Evolutionary conservation across 2,888 invertebrate genomes (phyloP).

Genomic region (Reticulitermes lucifugus): DNA sequence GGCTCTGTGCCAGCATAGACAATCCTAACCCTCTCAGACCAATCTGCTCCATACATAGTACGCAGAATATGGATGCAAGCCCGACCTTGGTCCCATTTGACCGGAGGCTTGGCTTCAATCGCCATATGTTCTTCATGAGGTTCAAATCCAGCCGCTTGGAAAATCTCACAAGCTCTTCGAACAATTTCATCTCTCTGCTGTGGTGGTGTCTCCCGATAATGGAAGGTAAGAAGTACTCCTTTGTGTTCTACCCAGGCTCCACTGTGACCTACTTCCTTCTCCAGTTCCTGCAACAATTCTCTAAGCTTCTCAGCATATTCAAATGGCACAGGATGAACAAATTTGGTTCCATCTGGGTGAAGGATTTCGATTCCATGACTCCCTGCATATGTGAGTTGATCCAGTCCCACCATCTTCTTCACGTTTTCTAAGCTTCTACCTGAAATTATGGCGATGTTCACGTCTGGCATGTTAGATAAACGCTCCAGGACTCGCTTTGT

Average conservation of each 20-base stretch:
- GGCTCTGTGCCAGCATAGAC: slow-evolving; percentile 64
- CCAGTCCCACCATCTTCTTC: slow-evolving; percentile 61
- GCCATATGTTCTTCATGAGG: slow-evolving; percentile 61
- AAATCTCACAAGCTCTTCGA: slow-evolving; percentile 59
- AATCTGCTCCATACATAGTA: slow-evolving; percentile 63
- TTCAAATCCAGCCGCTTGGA: slow-evolving; percentile 60
- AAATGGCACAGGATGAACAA: slow-evolving; percentile 62
- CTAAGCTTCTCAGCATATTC: slow-evolving; percentile 61
- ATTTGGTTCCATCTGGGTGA: slow-evolving; percentile 63
- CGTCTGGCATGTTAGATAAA: slow-evolving; percentile 61
- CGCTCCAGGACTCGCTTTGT: slow-evolving; percentile 61
- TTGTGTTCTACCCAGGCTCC: slow-evolving; percentile 65
- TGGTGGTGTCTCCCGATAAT: slow-evolving; percentile 61
- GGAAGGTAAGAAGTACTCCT: slow-evolving; percentile 62
- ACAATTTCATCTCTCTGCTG: slow-evolving; percentile 58
- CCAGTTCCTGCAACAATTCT: slow-evolving; percentile 59
- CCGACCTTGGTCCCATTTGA: slow-evolving; percentile 63
- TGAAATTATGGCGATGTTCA: slow-evolving; percentile 63
- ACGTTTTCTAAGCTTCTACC: slow-evolving; percentile 62
- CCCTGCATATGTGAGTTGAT: slow-evolving; percentile 63
- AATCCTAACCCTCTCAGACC: slow-evolving; percentile 63
- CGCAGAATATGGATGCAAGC: slow-evolving; percentile 63
- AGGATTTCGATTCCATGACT: slow-evolving; percentile 64
- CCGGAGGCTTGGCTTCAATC: slow-evolving; percentile 62
- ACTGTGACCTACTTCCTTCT: slow-evolving; percentile 60